phyloP scores from a whole-genome alignment of 1,140 invertebrate genomes.

The Colletes gigas region DNA sequence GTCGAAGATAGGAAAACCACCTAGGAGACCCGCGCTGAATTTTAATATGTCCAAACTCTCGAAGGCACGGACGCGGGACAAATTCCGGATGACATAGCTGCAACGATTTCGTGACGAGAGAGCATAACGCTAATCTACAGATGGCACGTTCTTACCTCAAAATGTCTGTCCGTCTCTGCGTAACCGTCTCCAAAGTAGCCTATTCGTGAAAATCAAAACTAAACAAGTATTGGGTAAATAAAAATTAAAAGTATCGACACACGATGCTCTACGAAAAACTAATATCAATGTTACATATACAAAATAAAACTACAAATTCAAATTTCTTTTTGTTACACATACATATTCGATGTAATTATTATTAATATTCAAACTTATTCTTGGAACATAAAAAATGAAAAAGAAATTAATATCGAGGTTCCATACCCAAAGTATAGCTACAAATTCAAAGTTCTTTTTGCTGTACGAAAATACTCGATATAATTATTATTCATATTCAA shows the following conservation, averaged over 20 bases:
- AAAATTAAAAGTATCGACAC: neutral
- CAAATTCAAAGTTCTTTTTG: too few species aligned
- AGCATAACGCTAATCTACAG: conserved; percentile 4
- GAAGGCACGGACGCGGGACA: conserved; percentile 21
- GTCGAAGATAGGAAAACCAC: conserved; percentile 26
- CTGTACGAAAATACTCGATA: too few species aligned
- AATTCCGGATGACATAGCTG: conserved; percentile 40
- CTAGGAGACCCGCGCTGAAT: conserved; percentile 32
- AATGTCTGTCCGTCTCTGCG: neutral
- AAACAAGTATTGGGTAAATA: neutral
- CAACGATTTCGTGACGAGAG: conserved; percentile 23
- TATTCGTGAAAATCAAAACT: neutral
- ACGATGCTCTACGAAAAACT: neutral
- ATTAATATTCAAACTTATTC: too few species aligned
- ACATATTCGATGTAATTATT: too few species aligned
- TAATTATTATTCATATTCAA: too few species aligned
- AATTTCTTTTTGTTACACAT: too few species aligned
- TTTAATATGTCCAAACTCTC: conserved; percentile 41
- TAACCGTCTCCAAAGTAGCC: neutral
- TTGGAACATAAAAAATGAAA: too few species aligned
- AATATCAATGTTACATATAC: neutral
- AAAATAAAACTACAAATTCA: neutral
- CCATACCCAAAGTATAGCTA: neutral
- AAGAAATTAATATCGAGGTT: neutral
- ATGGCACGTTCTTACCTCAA: conserved; percentile 5